Base-by-base conservation (phyloP, 2,888 invertebrate genomes). In the Pyralis farinalis region DNA sequence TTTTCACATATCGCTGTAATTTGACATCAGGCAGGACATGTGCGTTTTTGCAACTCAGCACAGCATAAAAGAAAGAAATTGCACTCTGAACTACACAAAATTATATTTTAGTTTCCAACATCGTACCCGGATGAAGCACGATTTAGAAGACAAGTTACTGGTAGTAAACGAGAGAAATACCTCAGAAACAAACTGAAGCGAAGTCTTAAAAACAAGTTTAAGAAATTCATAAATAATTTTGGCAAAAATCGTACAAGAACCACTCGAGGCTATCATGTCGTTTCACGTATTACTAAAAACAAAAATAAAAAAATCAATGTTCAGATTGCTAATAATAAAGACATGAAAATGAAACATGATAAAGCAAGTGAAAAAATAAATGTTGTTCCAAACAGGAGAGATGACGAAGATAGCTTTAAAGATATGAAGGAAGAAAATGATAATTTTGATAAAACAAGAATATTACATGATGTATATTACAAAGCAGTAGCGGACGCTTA, bases 391-490 rank as follows among this genome's bases (percentile, higher is more conserved):
- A 33, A n/a, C 4, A 9, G 20, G n/a, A 22, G 4, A 16, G 16
- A 16, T 16, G 16, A 16, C 4, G n/a, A n/a, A n/a, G 4, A 4
- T 16, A 16, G 16, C 16, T 3, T 16, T 16, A 16, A 16, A 2
- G 4, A 3, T 16, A 16, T 3, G 16, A n/a, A n/a, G n/a, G n/a
- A n/a, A n/a, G n/a, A n/a, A n/a, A 16, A 16, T 16, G 16, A 16
- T 4, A 4, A 16, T 16, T 16, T 16, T 3, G 16, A 16, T 3
- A 16, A 16, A 16, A 59, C 62, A 33, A 65, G 67, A 11, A 75
- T 73, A 47, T 39, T 75, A 0, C 55, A 61, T 43, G 71, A 78
- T 42, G 61, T 77, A 0, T 75, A 76, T 32, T 72, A 63, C 25
- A 67, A 61, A 44, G 72, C 75, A 0, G 6, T 76, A 0, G 55